These are phyloP conservation scores for Premnoplex brunnescens DNA, from an alignment of 2,797 vertebrate species.

Conservation along the genomic window DNA sequence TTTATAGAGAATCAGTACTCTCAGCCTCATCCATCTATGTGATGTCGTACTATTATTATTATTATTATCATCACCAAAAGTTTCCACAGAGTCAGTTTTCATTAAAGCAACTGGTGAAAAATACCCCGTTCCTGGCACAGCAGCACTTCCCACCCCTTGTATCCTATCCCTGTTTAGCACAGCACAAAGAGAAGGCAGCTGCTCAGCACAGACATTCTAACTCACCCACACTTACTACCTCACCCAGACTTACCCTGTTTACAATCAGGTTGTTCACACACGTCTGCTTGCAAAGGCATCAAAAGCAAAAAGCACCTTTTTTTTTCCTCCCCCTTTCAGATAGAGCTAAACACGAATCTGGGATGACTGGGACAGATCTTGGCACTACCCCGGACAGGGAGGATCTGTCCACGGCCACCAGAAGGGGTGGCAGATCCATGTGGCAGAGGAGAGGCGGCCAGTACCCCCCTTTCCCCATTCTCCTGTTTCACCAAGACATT, in stretches of 20 bases:
- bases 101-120: neutral
- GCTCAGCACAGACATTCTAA: neutral
- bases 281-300: rapidly evolving
- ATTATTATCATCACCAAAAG: neutral
- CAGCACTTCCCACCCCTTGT: neutral
- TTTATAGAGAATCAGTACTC: neutral
- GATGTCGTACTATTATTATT: neutral
- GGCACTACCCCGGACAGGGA: rapidly evolving
- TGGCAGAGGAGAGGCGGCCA: neutral
- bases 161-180: neutral
- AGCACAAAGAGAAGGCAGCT: neutral
- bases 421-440: neutral
- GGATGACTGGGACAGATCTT: neutral
- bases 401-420: rapidly evolving
- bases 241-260: neutral
- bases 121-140: neutral
- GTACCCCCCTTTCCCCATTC: neutral
- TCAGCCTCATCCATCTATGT: neutral
- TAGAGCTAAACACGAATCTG: neutral
- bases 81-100: neutral
- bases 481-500: conserved; percentile 6
- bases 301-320: neutral
- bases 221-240: neutral
- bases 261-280: neutral
- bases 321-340: neutral